A percentile compares a stretch with the other conserved stretches of the same genome.
phyloP scores from a whole-genome alignment of 2,888 invertebrate species.

The Synergus itoensis region DNA sequence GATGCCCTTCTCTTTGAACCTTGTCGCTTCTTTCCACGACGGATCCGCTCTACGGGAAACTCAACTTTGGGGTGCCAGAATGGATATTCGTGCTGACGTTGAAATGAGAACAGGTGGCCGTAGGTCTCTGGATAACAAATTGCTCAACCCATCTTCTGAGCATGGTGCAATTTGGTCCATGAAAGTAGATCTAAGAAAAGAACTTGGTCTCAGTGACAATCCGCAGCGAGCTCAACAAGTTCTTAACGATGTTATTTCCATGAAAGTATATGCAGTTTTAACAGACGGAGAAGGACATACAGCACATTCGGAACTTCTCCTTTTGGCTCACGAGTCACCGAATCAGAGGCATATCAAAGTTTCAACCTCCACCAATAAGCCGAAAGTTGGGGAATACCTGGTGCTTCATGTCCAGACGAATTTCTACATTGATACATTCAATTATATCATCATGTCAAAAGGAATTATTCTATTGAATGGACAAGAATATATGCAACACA shows the following conservation, averaged over 20 bases:
- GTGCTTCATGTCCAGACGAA: slow-evolving; percentile 96
- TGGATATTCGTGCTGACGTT: slow-evolving; percentile 84
- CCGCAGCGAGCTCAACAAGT: slow-evolving; percentile 81
- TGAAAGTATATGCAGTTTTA: slow-evolving; percentile 85
- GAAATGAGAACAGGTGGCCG: slow-evolving; percentile 83
- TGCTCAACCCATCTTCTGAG: slow-evolving; percentile 83
- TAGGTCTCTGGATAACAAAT: slow-evolving; percentile 82
- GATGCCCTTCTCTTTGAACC: slow-evolving; percentile 90
- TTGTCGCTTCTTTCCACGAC: slow-evolving; percentile 95
- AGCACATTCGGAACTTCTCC: slow-evolving; percentile 84
- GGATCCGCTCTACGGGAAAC: slow-evolving; percentile 87
- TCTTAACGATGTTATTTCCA: slow-evolving; percentile 83
- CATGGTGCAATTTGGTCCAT: slow-evolving; percentile 90
- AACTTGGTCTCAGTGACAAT: slow-evolving; percentile 82
- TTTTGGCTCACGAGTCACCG: slow-evolving; percentile 90
- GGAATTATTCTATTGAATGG: slow-evolving; percentile 93
- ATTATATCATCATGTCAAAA: slow-evolving; percentile 95
- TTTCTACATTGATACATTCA: slow-evolving; percentile 92
- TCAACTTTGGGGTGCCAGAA: slow-evolving; percentile 82
- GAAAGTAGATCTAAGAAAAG: slow-evolving; percentile 86
- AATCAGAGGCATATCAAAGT: slow-evolving; percentile 91
- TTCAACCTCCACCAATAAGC: slow-evolving; percentile 89
- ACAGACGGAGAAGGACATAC: slow-evolving; percentile 84
- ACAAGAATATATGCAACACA: slow-evolving; percentile 89
- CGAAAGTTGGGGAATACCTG: slow-evolving; percentile 95